Base-by-base conservation (phyloP, 2,113 vertebrate genomes). In the Galeopterus variegatus region DNA sequence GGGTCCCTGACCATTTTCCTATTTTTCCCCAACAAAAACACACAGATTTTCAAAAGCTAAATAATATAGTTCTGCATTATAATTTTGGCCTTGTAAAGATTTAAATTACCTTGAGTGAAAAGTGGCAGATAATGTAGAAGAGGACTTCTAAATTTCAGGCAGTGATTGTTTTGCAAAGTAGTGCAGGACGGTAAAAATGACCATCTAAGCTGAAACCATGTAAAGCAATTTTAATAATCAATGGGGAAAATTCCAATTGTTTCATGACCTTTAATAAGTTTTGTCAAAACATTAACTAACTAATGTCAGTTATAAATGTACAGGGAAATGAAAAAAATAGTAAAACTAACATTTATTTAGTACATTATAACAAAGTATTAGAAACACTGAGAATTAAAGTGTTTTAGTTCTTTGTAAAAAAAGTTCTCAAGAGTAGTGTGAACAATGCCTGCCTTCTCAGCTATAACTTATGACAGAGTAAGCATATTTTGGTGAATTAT, bases 11-110 rank as follows among this genome's bases (percentile, higher is more conserved):
- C 41, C 41, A 41, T 41, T 41, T 41, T 41, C 41, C 41, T 41
- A 41, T 41, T 41, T 41, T 41, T 41, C 41, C 41, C 41, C 41
- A 41, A 41, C 41, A 41, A 41, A 41, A 41, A 79, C 21, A 72
- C 56, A 77, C 52, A 62, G 5, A 73, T 88, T 90, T 88, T 94
- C 28, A 64, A 96, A 77, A 91, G 23, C 23, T 92, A 89, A 77
- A 87, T 79, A 65, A 83, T 88, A 36, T 4, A 58, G 15, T 84
- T 91, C 48, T 93, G 13, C 21, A 69, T 77, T 87, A 33, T 45
- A 91, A 75, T 58, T 70, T 94, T 91, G 93, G 41, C 31, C 31
- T 80, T 93, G 19, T 6, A 83, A 94, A 83, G 69, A 94, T 8
- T 81, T 62, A 62, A 64, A 76, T 86, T 83, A 67, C 1, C 62